Evolutionary conservation across 1,140 invertebrate species (phyloP), one percentile per base, ranked within the genome.

Genomic region (Elymnias hypermnestra): DNA sequence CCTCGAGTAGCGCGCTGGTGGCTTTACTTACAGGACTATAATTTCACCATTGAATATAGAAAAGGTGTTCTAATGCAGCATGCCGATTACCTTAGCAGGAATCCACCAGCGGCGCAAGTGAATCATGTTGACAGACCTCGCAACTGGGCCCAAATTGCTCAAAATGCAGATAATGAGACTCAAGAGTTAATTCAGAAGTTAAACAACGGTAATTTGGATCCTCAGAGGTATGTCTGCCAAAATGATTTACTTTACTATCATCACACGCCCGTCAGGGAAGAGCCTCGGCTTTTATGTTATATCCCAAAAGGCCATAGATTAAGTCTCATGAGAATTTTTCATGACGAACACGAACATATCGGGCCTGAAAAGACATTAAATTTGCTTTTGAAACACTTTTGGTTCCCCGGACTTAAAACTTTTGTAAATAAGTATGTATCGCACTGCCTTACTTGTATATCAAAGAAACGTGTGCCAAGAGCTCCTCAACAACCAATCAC

Each of bases 381-480:
- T 15, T 7, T 50, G 6, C 28, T 42, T 22, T 15, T 50, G 2
- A 23, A 19, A 10, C 40, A 50, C 26, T 43, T 50, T 23, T 52
- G 65, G 57, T 70, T 64, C 22, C 63, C 49, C n/a, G 50, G 48
- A 1, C 37, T 64, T 6, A 25, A 13, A 7, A 17, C 5, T 6
- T 67, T 67, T 47, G 52, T 65, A 7, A 15, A 42, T 17, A 62
- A 53, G 8, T 64, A 62, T 23, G 38, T 45, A 3, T 26, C 6
- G 0, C 53, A 53, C 6, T 50, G 45, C 31, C 7, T 61, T 13
- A 9, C 35, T 7, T 47, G 53, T 14, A 21, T 49, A 17, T 49
- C 40, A 12, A 26, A 50, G 0, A 57, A 60, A 33, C 44, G 49
- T 17, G 39, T 48, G 0, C 42, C 39, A 0, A 19, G 44, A 8